A percentile compares a stretch with the other conserved stretches of the same genome.
phyloP scores from a whole-genome alignment of 2,888 invertebrate species.

The Chydorus sphaericus region DNA sequence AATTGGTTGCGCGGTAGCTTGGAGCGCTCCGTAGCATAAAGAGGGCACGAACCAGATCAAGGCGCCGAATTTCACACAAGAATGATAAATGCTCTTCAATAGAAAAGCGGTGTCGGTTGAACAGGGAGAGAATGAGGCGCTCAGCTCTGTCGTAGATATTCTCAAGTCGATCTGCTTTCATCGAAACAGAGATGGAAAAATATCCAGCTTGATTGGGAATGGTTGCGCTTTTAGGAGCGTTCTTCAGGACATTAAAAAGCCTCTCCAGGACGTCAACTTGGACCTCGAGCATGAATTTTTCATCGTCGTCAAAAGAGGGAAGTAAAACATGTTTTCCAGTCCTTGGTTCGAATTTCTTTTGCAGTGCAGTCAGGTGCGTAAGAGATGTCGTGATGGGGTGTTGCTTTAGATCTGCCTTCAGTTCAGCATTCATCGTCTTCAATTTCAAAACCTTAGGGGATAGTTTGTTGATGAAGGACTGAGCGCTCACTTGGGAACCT shows the following conservation, averaged over 20 bases:
- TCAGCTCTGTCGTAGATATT: neutral
- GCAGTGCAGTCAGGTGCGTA: neutral
- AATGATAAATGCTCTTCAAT: neutral
- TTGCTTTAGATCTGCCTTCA: neutral
- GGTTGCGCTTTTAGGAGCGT: neutral
- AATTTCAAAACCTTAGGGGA: neutral
- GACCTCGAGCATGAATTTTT: neutral
- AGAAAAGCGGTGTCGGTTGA: neutral
- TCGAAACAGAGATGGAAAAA: neutral
- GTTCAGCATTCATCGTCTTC: neutral
- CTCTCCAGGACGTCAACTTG: neutral
- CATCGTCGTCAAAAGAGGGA: neutral
- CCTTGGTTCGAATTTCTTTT: neutral
- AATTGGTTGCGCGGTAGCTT: neutral
- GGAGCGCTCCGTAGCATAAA: neutral
- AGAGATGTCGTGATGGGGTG: neutral
- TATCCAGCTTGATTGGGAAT: neutral
- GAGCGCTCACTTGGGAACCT: neutral
- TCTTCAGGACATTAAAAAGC: neutral
- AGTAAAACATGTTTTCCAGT: neutral
- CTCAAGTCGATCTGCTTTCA: neutral
- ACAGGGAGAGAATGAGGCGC: neutral
- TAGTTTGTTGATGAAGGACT: neutral
- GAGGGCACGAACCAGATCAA: slow-evolving; percentile 10
- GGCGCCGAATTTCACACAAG: slow-evolving; percentile 3